These are phyloP conservation scores for Dione vanillae DNA, from an alignment of 2,888 invertebrate species.

Conservation along the genomic window DNA sequence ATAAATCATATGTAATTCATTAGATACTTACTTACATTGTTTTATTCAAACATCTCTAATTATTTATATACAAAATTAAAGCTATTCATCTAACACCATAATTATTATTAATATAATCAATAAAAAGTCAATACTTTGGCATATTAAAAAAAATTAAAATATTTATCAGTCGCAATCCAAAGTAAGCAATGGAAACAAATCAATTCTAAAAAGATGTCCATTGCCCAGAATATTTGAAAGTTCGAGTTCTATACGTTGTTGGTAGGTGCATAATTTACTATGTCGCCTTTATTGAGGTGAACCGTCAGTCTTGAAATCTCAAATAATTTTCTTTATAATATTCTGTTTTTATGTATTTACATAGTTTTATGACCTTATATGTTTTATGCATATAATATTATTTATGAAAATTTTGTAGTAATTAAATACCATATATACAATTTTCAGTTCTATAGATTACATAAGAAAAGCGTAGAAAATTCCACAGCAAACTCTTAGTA, in stretches of 20 bases:
- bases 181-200: slow-evolving; percentile 52
- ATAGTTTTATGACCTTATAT: too few relatives aligned
- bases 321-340: too few relatives aligned
- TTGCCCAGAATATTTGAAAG: slow-evolving; percentile 73
- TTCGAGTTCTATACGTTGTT: slow-evolving; percentile 60
- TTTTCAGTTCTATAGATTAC: too few relatives aligned
- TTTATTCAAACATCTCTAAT: too few relatives aligned
- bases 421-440: too few relatives aligned
- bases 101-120: background rate
- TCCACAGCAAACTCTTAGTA: background rate
- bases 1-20: too few relatives aligned
- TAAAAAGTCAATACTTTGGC: too few relatives aligned
- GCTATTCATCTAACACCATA: background rate
- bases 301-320: slow-evolving; percentile 47
- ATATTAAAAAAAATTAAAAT: background rate
- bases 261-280: slow-evolving; percentile 47
- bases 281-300: slow-evolving; percentile 74
- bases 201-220: slow-evolving; percentile 67
- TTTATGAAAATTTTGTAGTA: too few relatives aligned
- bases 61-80: background rate
- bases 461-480: too few relatives aligned
- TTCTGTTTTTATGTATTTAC: too few relatives aligned
- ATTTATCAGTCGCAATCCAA: slow-evolving; percentile 38
- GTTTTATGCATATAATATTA: too few relatives aligned
- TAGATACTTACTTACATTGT: too few relatives aligned